Percentiles rank a stretch among this genome's conserved stretches.
phyloP scores from a whole-genome alignment of 1,140 invertebrate genomes.

The Drosophila biarmipes region DNA sequence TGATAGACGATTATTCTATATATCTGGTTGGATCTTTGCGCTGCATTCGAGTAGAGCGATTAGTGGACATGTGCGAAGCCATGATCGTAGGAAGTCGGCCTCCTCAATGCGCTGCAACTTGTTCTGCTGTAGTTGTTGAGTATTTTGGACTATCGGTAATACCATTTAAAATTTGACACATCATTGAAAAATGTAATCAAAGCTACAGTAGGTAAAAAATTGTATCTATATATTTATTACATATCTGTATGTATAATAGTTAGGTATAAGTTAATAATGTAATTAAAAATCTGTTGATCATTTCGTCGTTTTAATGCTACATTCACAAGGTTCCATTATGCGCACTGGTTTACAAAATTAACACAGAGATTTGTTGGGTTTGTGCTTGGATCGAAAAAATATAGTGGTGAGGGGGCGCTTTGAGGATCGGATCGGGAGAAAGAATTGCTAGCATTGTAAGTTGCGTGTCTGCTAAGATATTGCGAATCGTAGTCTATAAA shows the following conservation, averaged over 20 bases:
- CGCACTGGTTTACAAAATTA: constrained; percentile 70
- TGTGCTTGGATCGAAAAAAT: constrained; percentile 40
- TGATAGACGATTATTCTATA: constrained; percentile 37
- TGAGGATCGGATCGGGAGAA: constrained; percentile 1
- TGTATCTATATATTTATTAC: constrained; percentile 69
- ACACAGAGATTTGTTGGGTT: constrained; percentile 45
- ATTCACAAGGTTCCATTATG: constrained; percentile 74
- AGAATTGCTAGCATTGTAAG: constrained; percentile 29
- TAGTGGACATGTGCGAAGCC: constrained; percentile 32
- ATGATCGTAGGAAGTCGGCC: constrained; percentile 65
- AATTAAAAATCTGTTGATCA: constrained; percentile 54
- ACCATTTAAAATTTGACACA: constrained; percentile 82
- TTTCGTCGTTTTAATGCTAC: constrained; percentile 57
- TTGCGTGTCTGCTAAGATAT: constrained; percentile 56
- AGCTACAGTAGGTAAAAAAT: constrained; percentile 81
- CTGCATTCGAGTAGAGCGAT: constrained; percentile 42
- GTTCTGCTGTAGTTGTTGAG: constrained; percentile 32
- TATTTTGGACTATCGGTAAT: constrained; percentile 62
- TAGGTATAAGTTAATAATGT: constrained; percentile 57
- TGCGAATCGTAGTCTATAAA: constrained; percentile 63
- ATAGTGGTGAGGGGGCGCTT: background rate
- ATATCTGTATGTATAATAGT: constrained; percentile 53
- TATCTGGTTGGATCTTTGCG: constrained; percentile 33
- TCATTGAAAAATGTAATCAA: constrained; percentile 82
- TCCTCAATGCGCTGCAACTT: constrained; percentile 22